Base-by-base conservation (phyloP, 35 echinoderm and acorn worm genomes). In the Stichopus chloronotus region DNA sequence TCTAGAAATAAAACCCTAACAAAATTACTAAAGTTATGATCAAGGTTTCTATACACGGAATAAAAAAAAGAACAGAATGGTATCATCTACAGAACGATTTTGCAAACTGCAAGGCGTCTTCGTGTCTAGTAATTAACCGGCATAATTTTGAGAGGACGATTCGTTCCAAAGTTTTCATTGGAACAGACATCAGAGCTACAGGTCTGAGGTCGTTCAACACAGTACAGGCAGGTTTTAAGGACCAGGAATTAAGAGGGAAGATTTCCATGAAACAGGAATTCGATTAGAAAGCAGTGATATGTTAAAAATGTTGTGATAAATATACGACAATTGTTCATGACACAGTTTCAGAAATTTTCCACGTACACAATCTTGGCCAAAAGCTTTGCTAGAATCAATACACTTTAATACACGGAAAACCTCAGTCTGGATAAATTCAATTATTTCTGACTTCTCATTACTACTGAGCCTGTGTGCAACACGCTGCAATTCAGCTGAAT, bases 401-500 rank as follows among this genome's bases (percentile, higher is more conserved):
- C 11, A 4, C 4, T 71, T 71, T 71, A 4, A 71, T 71, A 4
- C 65, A 13, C 65, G 65, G 65, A 4, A 4, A 71, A 71, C 65
- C 65, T 71, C n/a, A 1, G 65, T 71, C 4, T 71, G 65, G 4
- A 4, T 71, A 71, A 71, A 71, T 71, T 71, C 65, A 71, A 71
- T 71, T 4, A 13, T 71, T 11, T 71, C 65, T 71, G 4, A 71
- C 65, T 71, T 71, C 1, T 71, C 65, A 71, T 13, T 71, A 71
- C 65, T 71, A 71, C 30, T 71, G 65, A 71, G 4, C 65, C 65
- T 71, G 65, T 71, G 65, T 2, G 65, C 65, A 71, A 71, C 65
- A 71, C 65, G 65, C 65, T 71, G 65, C 65, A 71, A 71, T 71
- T 71, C 65, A 71, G 65, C 65, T 71, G 65, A n/a, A 71, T 71